Conservation (phyloP, 2,113 vertebrate genomes). For the Passer montanus region DNA sequence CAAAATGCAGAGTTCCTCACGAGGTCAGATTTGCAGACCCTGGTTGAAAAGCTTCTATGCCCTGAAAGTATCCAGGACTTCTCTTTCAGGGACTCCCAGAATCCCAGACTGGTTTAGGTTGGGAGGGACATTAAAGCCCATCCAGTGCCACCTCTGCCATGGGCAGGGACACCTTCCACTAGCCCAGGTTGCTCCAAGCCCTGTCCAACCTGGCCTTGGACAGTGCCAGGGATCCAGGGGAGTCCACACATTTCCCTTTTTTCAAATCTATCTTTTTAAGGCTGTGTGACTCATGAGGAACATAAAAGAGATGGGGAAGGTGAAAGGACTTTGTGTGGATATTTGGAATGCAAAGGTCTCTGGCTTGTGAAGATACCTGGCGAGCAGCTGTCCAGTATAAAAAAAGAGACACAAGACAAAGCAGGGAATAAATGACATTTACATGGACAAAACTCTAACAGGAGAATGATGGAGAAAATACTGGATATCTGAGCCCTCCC, state of each 20-base stretch:
- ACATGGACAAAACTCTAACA: background rate
- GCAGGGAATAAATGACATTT: background rate
- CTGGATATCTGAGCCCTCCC: background rate
- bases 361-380: background rate
- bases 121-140: fast-evolving
- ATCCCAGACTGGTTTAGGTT: background rate
- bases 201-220: fast-evolving
- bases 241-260: background rate
- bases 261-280: background rate
- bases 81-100: fast-evolving
- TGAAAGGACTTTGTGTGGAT: no score
- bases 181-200: fast-evolving
- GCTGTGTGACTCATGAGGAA: background rate
- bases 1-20: background rate
- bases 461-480: background rate
- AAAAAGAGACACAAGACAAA: background rate
- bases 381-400: background rate
- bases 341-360: background rate
- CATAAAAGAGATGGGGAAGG: background rate
- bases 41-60: background rate
- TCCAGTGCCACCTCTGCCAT: background rate
- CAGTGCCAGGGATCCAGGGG: background rate
- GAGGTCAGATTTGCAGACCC: background rate
- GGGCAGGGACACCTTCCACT: background rate
- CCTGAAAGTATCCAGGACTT: no score